Base-by-base conservation (phyloP, 2,888 invertebrate genomes). In the Acrobasis consociella region DNA sequence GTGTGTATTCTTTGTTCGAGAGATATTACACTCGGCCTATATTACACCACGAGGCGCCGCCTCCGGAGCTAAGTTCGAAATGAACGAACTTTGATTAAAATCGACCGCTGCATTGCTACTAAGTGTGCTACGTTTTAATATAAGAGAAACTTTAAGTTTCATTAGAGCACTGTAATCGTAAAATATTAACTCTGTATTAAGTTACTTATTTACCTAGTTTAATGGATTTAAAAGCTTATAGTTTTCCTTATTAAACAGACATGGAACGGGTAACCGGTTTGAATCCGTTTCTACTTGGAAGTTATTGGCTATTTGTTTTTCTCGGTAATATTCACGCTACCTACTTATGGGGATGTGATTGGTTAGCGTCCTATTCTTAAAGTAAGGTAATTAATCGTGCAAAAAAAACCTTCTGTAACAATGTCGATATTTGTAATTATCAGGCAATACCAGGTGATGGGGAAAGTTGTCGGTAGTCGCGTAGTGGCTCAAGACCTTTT, bases 81-180 rank as follows among this genome's bases (percentile, higher is more conserved):
- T 85, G 84, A 88, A 87, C 82, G 81, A 89, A 87, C 86, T 87
- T 87, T 86, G 85, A 87, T 88, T 89, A 87, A 88, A 86, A 86
- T 85, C 86, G 81, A 82, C 82, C 83, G 82, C 80, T 78, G 78
- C 82, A 74, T 69, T 73, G 70, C 71, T 71, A 70, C 69, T 66
- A 65, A 66, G 67, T 66, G 63, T 50, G 50, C 60, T 51, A 67
- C 66, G 69, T 65, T 69, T 65, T 64, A 70, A 69, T 65, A 66
- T 65, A 64, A 64, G 39, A 60, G 22, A 49, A 59, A 59, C 58
- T 59, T 59, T 16, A 59, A 49, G 58, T 59, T 49, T 49, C 62
- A 60, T 64, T 68, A 64, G 63, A 66, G 22, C 42, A 42, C 17
- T 46, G 17, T 10, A 56, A 15, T 42, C 42, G 62, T 65, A 67